Conservation (phyloP, 2,888 invertebrate genomes). For the Nomada ferruginata region DNA sequence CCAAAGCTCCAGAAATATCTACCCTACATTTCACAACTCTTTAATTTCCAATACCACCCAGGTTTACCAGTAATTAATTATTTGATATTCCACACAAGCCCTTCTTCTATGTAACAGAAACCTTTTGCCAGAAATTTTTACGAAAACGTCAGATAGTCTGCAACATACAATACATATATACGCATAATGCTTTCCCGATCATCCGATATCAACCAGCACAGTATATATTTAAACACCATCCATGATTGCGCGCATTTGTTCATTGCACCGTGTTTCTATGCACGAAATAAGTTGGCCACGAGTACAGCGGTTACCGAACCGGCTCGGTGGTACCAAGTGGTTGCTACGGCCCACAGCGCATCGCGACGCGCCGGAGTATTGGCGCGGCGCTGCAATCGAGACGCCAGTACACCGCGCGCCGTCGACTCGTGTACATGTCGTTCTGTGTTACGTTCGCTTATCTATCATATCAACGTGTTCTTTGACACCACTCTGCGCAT, state of each 20-base stretch:
- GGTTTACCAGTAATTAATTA: too few species aligned
- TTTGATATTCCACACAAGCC: too few species aligned
- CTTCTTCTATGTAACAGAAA: too few species aligned
- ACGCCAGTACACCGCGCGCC: constrained; percentile 77
- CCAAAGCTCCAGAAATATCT: too few species aligned
- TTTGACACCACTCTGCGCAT: constrained; percentile 50
- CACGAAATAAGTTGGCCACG: constrained; percentile 39
- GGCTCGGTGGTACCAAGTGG: constrained; percentile 56
- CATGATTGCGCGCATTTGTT: not conserved
- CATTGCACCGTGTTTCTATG: constrained; percentile 18
- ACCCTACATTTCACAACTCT: too few species aligned
- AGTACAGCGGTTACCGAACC: constrained; percentile 53
- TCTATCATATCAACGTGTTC: constrained; percentile 30
- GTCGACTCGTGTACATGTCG: constrained; percentile 72
- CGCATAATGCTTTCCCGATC: too few species aligned
- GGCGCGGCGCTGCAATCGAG: constrained; percentile 78
- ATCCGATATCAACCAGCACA: too few species aligned
- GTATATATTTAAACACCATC: constrained; percentile 19
- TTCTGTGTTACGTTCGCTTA: constrained; percentile 24
- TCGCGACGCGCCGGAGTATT: constrained; percentile 58
- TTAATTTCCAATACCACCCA: too few species aligned
- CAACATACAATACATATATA: too few species aligned
- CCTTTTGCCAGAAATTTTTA: too few species aligned
- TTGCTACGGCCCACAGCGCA: constrained; percentile 56
- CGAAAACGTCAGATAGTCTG: too few species aligned